A percentile compares a stretch with the other conserved stretches of the same genome.
phyloP scores from a whole-genome alignment of 2,113 vertebrate genomes.

The Octodon degus region DNA sequence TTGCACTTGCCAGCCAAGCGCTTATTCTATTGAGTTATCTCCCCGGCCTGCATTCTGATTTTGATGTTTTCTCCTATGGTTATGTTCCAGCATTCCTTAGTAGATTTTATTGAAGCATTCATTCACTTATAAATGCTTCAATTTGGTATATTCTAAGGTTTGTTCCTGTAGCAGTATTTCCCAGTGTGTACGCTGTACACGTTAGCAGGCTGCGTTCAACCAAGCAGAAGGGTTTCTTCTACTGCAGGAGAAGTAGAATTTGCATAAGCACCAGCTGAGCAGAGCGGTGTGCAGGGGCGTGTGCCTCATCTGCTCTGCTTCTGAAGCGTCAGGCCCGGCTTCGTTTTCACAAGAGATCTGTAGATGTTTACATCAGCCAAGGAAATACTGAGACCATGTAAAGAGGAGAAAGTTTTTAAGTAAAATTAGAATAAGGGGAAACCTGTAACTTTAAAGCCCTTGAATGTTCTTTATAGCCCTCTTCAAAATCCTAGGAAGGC shows the following conservation, averaged over 20 bases:
- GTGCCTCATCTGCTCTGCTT: neutral
- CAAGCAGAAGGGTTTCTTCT: constrained; percentile 43
- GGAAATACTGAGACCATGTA: neutral
- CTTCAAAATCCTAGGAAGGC: neutral
- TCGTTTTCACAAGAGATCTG: constrained; percentile 26
- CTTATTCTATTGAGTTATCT: no score
- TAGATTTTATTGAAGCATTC: constrained; percentile 31
- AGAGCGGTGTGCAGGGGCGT: neutral
- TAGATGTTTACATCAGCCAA: constrained; percentile 30
- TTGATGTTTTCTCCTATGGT: neutral
- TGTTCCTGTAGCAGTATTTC: constrained; percentile 6
- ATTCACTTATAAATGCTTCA: constrained; percentile 50
- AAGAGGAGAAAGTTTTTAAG: constrained; percentile 36
- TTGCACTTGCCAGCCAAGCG: no score
- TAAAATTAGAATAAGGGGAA: constrained; percentile 25
- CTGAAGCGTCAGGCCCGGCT: constrained; percentile 12
- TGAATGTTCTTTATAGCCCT: neutral
- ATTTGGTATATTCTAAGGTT: constrained; percentile 44
- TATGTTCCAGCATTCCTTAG: constrained; percentile 7
- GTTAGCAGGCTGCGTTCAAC: constrained; percentile 31
- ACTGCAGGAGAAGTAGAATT: neutral
- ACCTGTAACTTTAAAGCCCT: neutral
- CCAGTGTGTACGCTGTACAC: neutral
- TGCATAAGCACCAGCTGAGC: neutral
- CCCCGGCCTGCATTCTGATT: constrained; percentile 7